phyloP scores from a whole-genome alignment of 2,888 invertebrate species.

The Blastobasis lacticolella region DNA sequence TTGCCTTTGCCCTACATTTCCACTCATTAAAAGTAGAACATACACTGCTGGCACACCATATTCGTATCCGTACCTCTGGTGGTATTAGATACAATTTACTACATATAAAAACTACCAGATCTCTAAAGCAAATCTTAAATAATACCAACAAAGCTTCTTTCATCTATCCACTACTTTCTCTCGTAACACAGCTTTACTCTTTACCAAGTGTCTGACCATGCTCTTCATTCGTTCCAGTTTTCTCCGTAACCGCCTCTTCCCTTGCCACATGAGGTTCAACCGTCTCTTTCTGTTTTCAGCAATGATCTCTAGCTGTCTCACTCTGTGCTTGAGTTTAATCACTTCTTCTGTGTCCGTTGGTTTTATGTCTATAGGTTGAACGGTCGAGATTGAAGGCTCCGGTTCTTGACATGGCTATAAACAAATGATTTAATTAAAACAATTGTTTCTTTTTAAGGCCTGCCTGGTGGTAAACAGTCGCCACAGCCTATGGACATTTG shows the following conservation, averaged over 20 bases:
- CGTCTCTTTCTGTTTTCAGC: constrained; percentile 42
- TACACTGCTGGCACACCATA: no score
- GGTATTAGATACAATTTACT: no score
- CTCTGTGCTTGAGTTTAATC: constrained; percentile 42
- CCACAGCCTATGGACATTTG: no score
- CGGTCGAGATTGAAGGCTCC: constrained; percentile 38
- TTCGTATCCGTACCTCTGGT: no score
- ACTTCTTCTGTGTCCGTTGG: constrained; percentile 45
- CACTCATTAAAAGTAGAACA: no score
- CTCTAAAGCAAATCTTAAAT: no score
- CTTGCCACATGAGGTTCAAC: constrained; percentile 44
- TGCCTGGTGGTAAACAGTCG: no score
- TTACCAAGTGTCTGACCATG: constrained; percentile 46
- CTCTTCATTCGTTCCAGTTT: constrained; percentile 41
- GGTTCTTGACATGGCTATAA: constrained; percentile 45
- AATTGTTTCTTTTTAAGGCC: no score
- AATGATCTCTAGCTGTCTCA: constrained; percentile 42
- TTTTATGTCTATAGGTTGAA: constrained; percentile 31
- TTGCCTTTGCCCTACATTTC: no score
- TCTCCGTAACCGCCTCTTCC: constrained; percentile 31
- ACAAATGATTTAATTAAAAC: background rate
- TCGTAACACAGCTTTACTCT: constrained; percentile 22
- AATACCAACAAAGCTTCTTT: background rate
- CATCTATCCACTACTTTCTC: constrained; percentile 6
- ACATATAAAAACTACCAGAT: no score